Percentiles rank a stretch among this genome's conserved stretches.
Conservation (phyloP, 2,888 invertebrate species). For the Aporophyla lueneburgensis region DNA sequence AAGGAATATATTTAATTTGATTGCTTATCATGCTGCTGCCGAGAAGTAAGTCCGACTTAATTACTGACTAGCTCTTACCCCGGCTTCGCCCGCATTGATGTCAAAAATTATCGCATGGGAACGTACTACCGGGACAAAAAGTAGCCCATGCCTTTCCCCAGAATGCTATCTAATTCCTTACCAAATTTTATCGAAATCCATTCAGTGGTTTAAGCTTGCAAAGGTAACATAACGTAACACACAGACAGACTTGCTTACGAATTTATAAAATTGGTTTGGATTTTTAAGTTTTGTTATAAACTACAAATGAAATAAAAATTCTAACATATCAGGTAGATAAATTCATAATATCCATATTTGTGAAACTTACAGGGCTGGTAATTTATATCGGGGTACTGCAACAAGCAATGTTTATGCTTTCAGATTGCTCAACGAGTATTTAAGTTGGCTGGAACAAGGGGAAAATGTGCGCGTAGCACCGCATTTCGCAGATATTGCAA, state of each 20-base stretch:
- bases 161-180: too few relatives aligned
- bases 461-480: slow-evolving; percentile 76
- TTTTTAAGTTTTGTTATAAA: too few relatives aligned
- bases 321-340: neutral
- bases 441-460: slow-evolving; percentile 82
- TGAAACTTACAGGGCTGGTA: neutral
- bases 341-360: slow-evolving; percentile 12
- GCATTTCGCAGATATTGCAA: slow-evolving; percentile 78
- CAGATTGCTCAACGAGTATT: slow-evolving; percentile 78
- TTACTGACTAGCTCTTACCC: neutral
- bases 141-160: too few relatives aligned
- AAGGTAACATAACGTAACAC: too few relatives aligned
- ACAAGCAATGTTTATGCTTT: neutral
- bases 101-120: too few relatives aligned
- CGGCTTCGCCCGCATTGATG: neutral
- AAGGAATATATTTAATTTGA: slow-evolving; percentile 69
- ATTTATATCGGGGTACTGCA: neutral
- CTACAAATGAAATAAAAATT: neutral
- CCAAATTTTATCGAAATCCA: too few relatives aligned
- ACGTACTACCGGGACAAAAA: too few relatives aligned
- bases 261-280: too few relatives aligned
- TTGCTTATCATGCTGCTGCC: slow-evolving; percentile 80
- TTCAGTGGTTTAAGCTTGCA: too few relatives aligned
- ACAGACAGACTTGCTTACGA: too few relatives aligned
- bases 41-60: slow-evolving; percentile 77